Evolutionary conservation across 2,888 invertebrate species (phyloP).

Genomic region (Lampropteryx suffumata): DNA sequence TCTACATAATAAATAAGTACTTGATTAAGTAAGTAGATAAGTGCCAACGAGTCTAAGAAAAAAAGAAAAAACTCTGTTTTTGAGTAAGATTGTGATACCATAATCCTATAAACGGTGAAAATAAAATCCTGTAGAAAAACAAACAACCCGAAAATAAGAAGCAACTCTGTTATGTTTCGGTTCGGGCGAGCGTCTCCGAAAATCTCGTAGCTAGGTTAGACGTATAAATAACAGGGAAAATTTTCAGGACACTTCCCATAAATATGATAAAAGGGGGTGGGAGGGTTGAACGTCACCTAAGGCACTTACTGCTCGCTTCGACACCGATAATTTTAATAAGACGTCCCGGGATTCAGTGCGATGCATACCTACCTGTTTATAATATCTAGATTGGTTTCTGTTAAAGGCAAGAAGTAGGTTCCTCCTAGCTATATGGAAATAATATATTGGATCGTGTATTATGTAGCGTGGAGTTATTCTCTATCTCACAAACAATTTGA

Average conservation of each 20-base stretch:
- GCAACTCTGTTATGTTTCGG: conserved; percentile 30
- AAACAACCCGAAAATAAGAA: conserved; percentile 8
- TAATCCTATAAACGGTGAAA: too few species aligned
- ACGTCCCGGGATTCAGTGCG: conserved; percentile 32
- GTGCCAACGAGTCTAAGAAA: too few species aligned
- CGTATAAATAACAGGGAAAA: conserved; percentile 43
- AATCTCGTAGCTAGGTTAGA: conserved; percentile 30
- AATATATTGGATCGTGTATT: too few species aligned
- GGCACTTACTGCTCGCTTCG: conserved; percentile 42
- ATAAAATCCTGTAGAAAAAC: not conserved
- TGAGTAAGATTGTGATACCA: too few species aligned
- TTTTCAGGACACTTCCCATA: conserved; percentile 52
- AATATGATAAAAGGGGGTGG: conserved; percentile 51
- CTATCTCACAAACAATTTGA: too few species aligned
- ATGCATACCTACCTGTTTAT: conserved; percentile 18
- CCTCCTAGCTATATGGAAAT: too few species aligned
- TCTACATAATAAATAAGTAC: too few species aligned
- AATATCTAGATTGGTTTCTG: too few species aligned
- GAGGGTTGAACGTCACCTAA: conserved; percentile 39
- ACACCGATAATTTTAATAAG: conserved; percentile 44
- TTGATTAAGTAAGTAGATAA: too few species aligned
- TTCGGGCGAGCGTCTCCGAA: conserved; percentile 36
- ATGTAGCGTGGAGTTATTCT: too few species aligned
- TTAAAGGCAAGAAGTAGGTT: too few species aligned
- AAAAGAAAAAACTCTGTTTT: too few species aligned